Base-by-base conservation (phyloP, 2,888 invertebrate genomes). In the Rotaria sp. region DNA sequence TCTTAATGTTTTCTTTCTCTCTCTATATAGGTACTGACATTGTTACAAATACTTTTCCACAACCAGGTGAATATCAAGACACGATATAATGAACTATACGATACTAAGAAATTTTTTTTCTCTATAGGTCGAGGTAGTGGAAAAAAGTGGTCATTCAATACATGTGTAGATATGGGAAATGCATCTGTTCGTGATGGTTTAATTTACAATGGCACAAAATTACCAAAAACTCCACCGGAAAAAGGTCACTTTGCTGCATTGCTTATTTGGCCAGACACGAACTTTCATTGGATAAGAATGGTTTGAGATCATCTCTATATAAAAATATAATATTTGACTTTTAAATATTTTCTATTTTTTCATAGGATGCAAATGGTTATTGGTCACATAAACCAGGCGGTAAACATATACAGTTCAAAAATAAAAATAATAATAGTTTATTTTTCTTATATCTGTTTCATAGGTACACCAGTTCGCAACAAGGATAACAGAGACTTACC, bases 351-450 rank as follows among this genome's bases (percentile, higher is more conserved):
- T 41, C 2, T 80, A 2, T 15, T 75, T 15, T 75, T 75, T 1
- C 21, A 2, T 80, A 80, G 75, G 75, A 80, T 45, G 41, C 75
- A 24, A 80, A 80, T 45, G 24, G 21, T 26, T 80, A 45, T 80
- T 80, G 75, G 75, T 80, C 75, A 45, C 75, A 80, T 80, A 80
- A 80, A 80, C 75, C 75, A 45, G 75, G 75, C 45, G 75, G 75
- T 80, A 45, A 50, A 50, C 15, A 18, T 26, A 26, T 45, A 30
- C 10, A 59, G 26, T 59, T 26, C 18, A 59, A n/a, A 59, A n/a
- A 11, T 59, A 59, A n/a, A 26, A n/a, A 13, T 1, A n/a, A 18
- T 59, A 11, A n/a, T 59, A 24, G 26, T 30, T 59, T 45, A 45
- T 11, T 45, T 45, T 45, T 45, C 45, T 45, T 45, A 26, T 8